Evolutionary conservation across 1,140 invertebrate species (phyloP).

Genomic region (Drosophila leontia): DNA sequence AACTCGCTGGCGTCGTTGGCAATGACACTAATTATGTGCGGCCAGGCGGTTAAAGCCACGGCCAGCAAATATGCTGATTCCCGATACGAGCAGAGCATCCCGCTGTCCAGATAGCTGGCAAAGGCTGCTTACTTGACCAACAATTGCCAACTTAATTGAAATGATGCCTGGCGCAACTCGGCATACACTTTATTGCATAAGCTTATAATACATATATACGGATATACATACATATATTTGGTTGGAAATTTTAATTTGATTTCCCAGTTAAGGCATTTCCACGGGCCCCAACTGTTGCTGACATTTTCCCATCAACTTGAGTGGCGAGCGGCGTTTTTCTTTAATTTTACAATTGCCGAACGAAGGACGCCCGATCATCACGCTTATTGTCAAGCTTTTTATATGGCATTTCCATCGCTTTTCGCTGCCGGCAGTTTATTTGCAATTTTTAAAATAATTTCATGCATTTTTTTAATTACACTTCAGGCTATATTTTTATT

Average conservation of each 20-base stretch:
- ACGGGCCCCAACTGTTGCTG: slow-evolving; percentile 67
- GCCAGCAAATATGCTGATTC: slow-evolving; percentile 55
- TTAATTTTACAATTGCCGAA: slow-evolving; percentile 23
- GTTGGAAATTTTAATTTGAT: slow-evolving; percentile 58
- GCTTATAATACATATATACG: background rate
- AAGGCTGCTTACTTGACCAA: slow-evolving; percentile 44
- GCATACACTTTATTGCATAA: slow-evolving; percentile 32
- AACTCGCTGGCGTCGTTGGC: slow-evolving; percentile 37
- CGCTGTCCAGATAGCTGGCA: background rate
- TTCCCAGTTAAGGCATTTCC: slow-evolving; percentile 51
- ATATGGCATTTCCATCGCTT: slow-evolving; percentile 6
- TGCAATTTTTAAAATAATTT: slow-evolving; percentile 29
- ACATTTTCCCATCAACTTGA: slow-evolving; percentile 77
- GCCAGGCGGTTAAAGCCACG: slow-evolving; percentile 47
- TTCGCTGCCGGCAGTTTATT: slow-evolving; percentile 8
- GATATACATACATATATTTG: slow-evolving; percentile 24
- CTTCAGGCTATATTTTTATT: slow-evolving; percentile 27
- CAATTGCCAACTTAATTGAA: slow-evolving; percentile 72
- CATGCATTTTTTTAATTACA: slow-evolving; percentile 50
- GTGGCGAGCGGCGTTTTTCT: slow-evolving; percentile 44
- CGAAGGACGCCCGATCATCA: background rate
- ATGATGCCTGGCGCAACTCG: slow-evolving; percentile 45
- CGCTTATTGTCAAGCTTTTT: slow-evolving; percentile 7
- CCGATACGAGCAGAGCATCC: slow-evolving; percentile 19
- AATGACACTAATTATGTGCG: slow-evolving; percentile 75